Evolutionary conservation across 2,113 vertebrate genomes (phyloP), one percentile per base, ranked within the genome.

Genomic region (Taxidea taxus): DNA sequence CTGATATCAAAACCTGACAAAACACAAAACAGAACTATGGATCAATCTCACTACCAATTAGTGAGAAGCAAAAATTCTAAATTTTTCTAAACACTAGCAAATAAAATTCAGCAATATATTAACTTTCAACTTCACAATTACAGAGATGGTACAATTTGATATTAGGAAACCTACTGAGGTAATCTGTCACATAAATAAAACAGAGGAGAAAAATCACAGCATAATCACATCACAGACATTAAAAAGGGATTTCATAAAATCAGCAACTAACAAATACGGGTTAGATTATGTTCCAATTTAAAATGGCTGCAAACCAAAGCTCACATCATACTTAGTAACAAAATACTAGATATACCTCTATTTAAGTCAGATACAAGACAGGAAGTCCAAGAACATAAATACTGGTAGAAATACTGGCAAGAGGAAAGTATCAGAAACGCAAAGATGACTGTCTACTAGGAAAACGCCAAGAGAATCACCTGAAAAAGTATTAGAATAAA

Each of bases 11-110:
- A 90, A 84, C 20, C 49, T 51, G n/a, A 47, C 66, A 93, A 58
- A 91, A 83, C 37, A 83, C 51, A 51, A 68, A 70, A 68, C 49
- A 80, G 6, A 68, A 84, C 51, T 42, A 84, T 1, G 25, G 39
- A 58, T 86, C 27, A 82, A 82, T 77, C 37, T 82, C 44, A 97
- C 29, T 64, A 66, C 2, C 62, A 37, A 87, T 84, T 15, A 87
- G 39, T 47, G 49, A 96, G 83, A 95, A 95, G 87, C 31, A 96
- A 96, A 93, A 92, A 54, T 72, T 87, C 75, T 85, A 83, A 96
- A 74, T 56, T 60, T 60, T 60, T 27, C 58, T 37, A 80, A 95
- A 95, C 3, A 83, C 21, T 70, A 74, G n/a, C 34, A 80, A 95
- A 88, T 54, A 92, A 94, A 96, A 95, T 70, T 51, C 60, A 96